Evolutionary conservation across 2,797 vertebrate species (phyloP), one percentile per base, ranked within the genome.

Genomic region (Philypnodon macrostomus): DNA sequence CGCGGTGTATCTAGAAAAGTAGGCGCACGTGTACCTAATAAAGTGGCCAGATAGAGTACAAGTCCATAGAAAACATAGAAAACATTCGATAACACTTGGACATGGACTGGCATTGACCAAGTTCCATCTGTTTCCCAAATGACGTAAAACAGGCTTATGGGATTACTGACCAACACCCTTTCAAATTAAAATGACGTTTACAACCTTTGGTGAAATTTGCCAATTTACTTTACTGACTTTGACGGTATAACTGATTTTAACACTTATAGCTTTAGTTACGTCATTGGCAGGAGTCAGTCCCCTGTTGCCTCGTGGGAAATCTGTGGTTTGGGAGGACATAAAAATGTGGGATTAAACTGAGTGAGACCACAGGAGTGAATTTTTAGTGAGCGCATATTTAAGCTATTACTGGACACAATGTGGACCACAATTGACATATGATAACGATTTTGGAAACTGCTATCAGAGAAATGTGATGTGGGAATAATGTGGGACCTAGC

Each of bases 141-240:
- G 55, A 67, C 2, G 23, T 46, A 29, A 48, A 30, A 2, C 27
- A 36, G 44, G 19, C 54, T 46, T 9, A 49, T 16, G 31, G 14
- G 17, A 38, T 21, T 11, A 53, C 60, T 47, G 52, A 57, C 47
- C 60, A 50, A 71, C 58, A 51, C 58, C 72, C 57, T 47, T 42
- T 27, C 14, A 66, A 24, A 51, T 26, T 4, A 10, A 1, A 14
- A 35, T 11, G 51, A 50, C 38, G 44, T 29, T 23, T 32, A n/a
- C 29, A 36, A 31, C 14, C 21, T 11, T 5, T 3, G 0, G 8
- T 10, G 32, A 19, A 37, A 42, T 50, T 33, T n/a, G 14, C 13
- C 16, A 55, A 8, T 5, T 49, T 32, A 1, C 29, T 14, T 36
- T 44, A n/a, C 13, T 24, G 2, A 7, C 36, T 61, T 41, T n/a